These are phyloP conservation scores for Actinernus sp. DNA, from an alignment of 92 coral and sea anemone species.

Conservation along the genomic window DNA sequence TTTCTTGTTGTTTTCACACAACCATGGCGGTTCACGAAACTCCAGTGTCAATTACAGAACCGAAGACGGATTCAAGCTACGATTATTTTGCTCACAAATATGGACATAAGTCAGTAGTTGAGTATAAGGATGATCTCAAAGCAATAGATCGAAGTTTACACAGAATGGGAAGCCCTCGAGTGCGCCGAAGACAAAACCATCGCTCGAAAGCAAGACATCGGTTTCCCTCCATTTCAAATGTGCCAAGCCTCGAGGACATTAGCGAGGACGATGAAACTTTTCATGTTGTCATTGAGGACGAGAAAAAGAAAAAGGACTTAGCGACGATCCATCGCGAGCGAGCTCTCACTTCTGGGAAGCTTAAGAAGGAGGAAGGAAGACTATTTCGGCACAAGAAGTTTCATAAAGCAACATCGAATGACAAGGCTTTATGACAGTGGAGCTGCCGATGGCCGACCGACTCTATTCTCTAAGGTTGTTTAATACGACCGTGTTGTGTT, in stretches of 20 bases:
- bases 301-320: slow-evolving; percentile 20
- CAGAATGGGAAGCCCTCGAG: slow-evolving; percentile 30
- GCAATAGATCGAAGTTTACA: slow-evolving; percentile 42
- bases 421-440: not conserved
- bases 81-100: slow-evolving; percentile 51
- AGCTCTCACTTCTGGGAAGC: slow-evolving; percentile 32
- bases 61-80: slow-evolving; percentile 36
- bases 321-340: slow-evolving; percentile 36
- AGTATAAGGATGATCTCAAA: slow-evolving; percentile 34
- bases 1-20: not conserved
- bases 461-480: not conserved
- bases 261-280: slow-evolving; percentile 21
- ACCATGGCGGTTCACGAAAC: slow-evolving; percentile 40
- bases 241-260: slow-evolving; percentile 37
- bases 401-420: slow-evolving; percentile 18
- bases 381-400: slow-evolving; percentile 32
- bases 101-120: slow-evolving; percentile 34
- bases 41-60: slow-evolving; percentile 49
- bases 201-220: slow-evolving; percentile 17
- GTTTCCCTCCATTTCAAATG: slow-evolving; percentile 29
- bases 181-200: slow-evolving; percentile 8
- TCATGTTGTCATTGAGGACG: slow-evolving; percentile 4
- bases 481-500: too few species aligned
- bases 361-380: slow-evolving; percentile 25
- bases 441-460: not conserved